phyloP scores from a whole-genome alignment of 2,797 vertebrate species.

The Artibeus jamaicensis region DNA sequence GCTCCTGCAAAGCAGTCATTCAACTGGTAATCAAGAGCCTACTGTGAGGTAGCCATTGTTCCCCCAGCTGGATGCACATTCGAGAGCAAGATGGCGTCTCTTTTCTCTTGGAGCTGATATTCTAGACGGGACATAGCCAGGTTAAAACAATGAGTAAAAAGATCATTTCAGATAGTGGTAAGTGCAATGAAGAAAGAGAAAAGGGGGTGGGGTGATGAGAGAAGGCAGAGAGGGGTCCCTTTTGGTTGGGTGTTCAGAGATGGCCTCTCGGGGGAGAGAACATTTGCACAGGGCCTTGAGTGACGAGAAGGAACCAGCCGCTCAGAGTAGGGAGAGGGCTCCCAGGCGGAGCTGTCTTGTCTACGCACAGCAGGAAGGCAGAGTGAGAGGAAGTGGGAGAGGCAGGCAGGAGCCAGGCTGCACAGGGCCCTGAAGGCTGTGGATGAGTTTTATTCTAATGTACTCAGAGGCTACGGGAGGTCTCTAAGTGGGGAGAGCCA shows the following conservation, averaged over 20 bases:
- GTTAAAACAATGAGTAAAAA: background rate
- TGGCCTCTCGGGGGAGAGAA: background rate
- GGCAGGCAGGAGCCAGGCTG: background rate
- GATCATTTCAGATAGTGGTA: background rate
- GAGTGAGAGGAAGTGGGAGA: background rate
- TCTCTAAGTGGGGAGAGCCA: background rate
- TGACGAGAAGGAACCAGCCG: background rate
- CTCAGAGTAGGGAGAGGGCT: background rate
- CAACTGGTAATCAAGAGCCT: background rate
- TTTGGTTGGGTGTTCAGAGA: background rate
- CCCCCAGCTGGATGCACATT: background rate
- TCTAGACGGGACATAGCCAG: background rate
- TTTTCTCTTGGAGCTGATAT: background rate
- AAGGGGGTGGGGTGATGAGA: background rate
- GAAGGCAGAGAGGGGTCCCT: background rate
- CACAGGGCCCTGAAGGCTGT: background rate
- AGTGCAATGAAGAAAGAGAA: background rate
- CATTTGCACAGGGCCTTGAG: background rate
- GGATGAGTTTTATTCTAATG: background rate
- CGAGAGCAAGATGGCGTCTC: background rate
- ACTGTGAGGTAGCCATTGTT: background rate
- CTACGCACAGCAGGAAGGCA: background rate
- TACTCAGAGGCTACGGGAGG: background rate
- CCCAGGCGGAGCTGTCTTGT: background rate
- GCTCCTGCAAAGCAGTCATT: background rate